Conservation (phyloP, 1,140 invertebrate species). For the Onthophagus taurus region DNA sequence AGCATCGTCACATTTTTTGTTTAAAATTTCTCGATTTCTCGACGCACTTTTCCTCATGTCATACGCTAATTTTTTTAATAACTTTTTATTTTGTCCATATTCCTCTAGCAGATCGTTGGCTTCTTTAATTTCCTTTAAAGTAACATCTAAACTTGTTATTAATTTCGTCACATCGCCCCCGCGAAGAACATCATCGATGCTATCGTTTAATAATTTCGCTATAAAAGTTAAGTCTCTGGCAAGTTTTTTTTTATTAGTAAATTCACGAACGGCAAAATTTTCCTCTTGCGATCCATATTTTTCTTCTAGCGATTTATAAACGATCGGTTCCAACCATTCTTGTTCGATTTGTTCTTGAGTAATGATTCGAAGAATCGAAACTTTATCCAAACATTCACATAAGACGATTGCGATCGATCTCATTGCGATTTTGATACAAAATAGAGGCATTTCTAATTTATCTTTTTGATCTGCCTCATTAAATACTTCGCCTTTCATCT, state of each 20-base stretch:
- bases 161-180: constrained; percentile 5
- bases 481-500: too few species aligned
- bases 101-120: background rate
- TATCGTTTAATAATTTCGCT: constrained; percentile 9
- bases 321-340: background rate
- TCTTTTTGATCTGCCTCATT: too few species aligned
- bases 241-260: background rate
- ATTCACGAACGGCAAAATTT: background rate
- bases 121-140: constrained; percentile 9
- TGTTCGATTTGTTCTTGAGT: background rate
- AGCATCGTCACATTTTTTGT: constrained; percentile 16
- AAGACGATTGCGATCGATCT: too few species aligned
- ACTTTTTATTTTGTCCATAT: background rate
- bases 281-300: background rate
- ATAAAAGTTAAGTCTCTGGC: constrained; percentile 8
- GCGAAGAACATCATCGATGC: background rate
- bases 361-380: constrained; percentile 6
- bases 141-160: background rate
- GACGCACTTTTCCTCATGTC: background rate
- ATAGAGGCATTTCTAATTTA: too few species aligned
- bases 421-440: too few species aligned
- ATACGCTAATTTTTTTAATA: background rate
- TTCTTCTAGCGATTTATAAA: background rate
- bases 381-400: constrained; percentile 1
- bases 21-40: background rate